Evolutionary conservation across 2,888 invertebrate species (phyloP), one percentile per base, ranked within the genome.

Genomic region (Folsomia candida): DNA sequence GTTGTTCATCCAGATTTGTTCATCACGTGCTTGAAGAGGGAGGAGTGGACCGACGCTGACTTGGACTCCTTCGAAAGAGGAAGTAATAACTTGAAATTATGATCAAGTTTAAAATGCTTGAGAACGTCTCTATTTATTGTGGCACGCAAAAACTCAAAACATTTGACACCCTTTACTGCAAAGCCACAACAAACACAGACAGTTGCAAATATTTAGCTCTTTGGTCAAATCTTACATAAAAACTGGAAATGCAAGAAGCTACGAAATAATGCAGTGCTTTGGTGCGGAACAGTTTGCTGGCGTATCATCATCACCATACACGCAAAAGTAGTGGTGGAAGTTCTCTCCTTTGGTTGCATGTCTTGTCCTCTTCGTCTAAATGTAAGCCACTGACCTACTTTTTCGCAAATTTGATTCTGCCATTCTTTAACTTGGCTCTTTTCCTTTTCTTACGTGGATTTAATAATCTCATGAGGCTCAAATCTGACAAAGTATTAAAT

Each of bases 351-450:
- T 37, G 37, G 37, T 37, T 37, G 37, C 63, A 37, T 64, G 51
- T 64, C 47, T 24, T 64, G 51, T 22, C 63, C 63, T 64, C 63
- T 54, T 54, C 54, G 6, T 54, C 63, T 64, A 20, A 20, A 29
- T 64, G 63, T 64, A 64, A 64, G 63, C 63, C 63, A 64, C 24
- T 64, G 63, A 64, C 63, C 63, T 51, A 64, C 63, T 64, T 64
- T n/a, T 64, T 47, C n/a, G 63, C 63, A 22, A 64, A 64, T 64
- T 64, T 51, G 63, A 64, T 64, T 64, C 37, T 64, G 63, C 63
- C 51, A 47, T 37, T 37, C 63, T 64, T 25, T 54, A 22, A 54
- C 54, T 37, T 14, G 4, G 37, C 37, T 37, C 37, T 9, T 9
- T 37, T 37, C 37, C 37, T 4, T 14, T n/a, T n/a, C n/a, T n/a